Base-by-base conservation (phyloP, 2,888 invertebrate genomes). In the Euproctis similis region DNA sequence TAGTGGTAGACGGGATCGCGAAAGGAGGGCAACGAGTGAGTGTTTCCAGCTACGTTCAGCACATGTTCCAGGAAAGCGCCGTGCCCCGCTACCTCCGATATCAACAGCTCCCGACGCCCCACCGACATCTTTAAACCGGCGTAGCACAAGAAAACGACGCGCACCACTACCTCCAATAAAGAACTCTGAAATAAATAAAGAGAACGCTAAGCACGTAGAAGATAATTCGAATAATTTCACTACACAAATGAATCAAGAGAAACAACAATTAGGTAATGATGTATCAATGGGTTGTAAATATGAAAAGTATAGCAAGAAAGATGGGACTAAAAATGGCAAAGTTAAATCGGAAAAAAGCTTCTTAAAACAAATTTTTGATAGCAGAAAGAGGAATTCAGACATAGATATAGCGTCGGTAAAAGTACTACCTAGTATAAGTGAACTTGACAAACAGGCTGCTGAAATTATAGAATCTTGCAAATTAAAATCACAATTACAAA, bases 61-160 rank as follows among this genome's bases (percentile, higher is more conserved):
- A 3, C 90, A 92, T 74, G 92, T 92, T 0, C 91, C 91, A 43
- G 92, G 92, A 12, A 93, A 93, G 63, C 73, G 92, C 26, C 88
- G 87, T 54, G 92, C 92, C 0, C 92, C 92, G 0, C 87, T 85
- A 41, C 92, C 92, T 3, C 92, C 92, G 0, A 59, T 53, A n/a
- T 42, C 42, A 3, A 53, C 53, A 53, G 72, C 37, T 39, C 63
- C 47, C 10, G 28, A 38, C 24, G 46, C 46, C 1, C 80, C 86
- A 2, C 81, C 87, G 5, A 59, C 70, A 14, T 50, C 48, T 6
- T 34, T 53, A 19, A 34, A 39, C 12, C 40, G 54, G 2, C 57
- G 56, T 12, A 59, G 61, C 28, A 58, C 59, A 24, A 59, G 74
- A 52, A 87, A 87, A 48, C 69, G 87, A 38, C 86, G 75, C 9